These are phyloP conservation scores for Sebastes goodei DNA, from an alignment of 2,797 vertebrate genomes.

Conservation along the genomic window DNA sequence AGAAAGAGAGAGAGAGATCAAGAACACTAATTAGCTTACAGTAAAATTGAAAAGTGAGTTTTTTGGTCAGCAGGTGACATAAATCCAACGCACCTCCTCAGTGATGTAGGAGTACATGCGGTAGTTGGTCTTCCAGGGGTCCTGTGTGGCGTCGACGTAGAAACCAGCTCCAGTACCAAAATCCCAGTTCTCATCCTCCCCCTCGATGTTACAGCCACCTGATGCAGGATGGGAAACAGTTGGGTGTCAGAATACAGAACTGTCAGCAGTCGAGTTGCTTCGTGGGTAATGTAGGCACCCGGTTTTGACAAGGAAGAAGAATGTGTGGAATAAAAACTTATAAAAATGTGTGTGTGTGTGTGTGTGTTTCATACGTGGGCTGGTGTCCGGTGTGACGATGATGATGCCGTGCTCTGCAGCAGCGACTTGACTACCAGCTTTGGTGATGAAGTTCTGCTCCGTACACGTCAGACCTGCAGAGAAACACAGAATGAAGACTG, in stretches of 20 bases:
- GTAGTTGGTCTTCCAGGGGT: conserved; percentile 95
- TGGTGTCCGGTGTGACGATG: conserved; percentile 92
- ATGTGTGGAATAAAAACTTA: no score
- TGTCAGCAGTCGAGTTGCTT: no score
- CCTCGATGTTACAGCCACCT: conserved; percentile 94
- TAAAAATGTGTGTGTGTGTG: neutral
- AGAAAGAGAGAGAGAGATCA: neutral
- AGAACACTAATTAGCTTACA: neutral
- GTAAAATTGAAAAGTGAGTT: rapidly evolving
- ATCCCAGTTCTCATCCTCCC: conserved; percentile 97
- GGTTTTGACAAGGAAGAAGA: no score
- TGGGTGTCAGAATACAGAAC: no score
- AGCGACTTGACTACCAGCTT: conserved; percentile 89
- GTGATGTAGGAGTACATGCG: conserved; percentile 96
- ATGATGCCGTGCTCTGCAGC: conserved; percentile 91
- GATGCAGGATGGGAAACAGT: conserved; percentile 4
- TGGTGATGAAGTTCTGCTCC: conserved; percentile 96
- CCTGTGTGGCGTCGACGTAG: conserved; percentile 92
- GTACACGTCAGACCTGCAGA: conserved; percentile 89
- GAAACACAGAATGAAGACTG: neutral
- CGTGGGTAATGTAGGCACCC: no score
- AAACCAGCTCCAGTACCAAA: conserved; percentile 96
- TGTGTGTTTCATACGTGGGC: conserved; percentile 82
- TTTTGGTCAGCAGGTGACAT: neutral
- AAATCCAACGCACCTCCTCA: conserved; percentile 84